These are phyloP conservation scores for Thymelicus acteon DNA, from an alignment of 2,888 invertebrate species.

Conservation along the genomic window DNA sequence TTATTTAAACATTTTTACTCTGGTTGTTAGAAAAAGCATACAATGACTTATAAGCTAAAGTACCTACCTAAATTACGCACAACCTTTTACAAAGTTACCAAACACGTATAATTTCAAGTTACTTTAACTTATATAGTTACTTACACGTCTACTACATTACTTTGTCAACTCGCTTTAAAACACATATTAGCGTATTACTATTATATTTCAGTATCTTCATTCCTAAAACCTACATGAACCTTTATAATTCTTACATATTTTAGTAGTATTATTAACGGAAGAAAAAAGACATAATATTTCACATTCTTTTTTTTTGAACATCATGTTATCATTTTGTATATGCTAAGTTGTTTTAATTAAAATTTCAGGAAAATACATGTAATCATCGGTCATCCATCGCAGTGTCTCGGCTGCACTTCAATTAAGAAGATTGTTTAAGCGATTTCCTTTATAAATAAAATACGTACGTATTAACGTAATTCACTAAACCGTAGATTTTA, in stretches of 20 bases:
- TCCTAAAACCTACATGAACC: not conserved
- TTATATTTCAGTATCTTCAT: not conserved
- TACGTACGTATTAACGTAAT: slow-evolving; percentile 28
- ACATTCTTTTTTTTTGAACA: not conserved
- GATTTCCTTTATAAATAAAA: slow-evolving; percentile 22
- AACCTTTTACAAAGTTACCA: not conserved
- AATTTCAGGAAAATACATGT: slow-evolving; percentile 79
- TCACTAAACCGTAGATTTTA: slow-evolving; percentile 29
- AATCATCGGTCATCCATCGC: slow-evolving; percentile 57
- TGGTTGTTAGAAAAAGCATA: not conserved
- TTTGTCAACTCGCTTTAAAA: not conserved
- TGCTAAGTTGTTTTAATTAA: not conserved
- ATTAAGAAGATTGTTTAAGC: slow-evolving; percentile 49
- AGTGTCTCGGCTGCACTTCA: slow-evolving; percentile 58
- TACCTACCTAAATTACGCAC: not conserved
- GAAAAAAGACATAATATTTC: too few species aligned
- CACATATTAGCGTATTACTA: not conserved
- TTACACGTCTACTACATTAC: not conserved
- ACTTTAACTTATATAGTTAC: not conserved
- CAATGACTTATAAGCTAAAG: not conserved
- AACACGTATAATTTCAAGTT: not conserved
- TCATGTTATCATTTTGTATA: not conserved
- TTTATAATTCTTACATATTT: not conserved
- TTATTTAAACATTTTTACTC: not conserved
- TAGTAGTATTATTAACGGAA: not conserved